Evolutionary conservation across 2,113 vertebrate genomes (phyloP).

Genomic region (Xyliphius kryptos): DNA sequence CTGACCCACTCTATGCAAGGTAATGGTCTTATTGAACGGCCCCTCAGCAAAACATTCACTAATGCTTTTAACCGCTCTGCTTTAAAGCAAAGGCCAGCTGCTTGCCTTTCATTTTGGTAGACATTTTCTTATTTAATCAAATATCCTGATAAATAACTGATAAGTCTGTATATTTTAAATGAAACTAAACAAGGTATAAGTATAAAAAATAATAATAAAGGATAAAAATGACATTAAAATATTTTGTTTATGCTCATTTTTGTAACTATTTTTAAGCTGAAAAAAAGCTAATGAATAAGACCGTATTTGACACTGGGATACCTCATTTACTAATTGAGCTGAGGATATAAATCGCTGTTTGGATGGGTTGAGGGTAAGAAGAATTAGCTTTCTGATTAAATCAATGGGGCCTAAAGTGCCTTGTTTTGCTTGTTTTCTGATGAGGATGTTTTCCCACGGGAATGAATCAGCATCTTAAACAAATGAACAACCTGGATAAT

Average conservation of each 20-base stretch:
- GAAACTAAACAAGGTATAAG: neutral
- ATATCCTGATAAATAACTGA: neutral
- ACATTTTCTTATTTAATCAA: neutral
- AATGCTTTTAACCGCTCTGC: constrained; percentile 18
- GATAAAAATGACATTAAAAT: too few relatives aligned
- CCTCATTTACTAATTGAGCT: constrained; percentile 67
- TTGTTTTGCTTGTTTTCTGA: constrained; percentile 35
- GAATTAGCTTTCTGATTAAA: constrained; percentile 55
- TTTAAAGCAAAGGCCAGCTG: neutral
- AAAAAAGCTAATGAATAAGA: constrained; percentile 37
- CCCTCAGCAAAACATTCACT: constrained; percentile 18
- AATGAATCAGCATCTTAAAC: constrained; percentile 57
- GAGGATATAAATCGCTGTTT: constrained; percentile 61
- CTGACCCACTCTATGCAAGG: constrained; percentile 23
- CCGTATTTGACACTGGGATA: constrained; percentile 41
- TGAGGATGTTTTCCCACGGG: constrained; percentile 40
- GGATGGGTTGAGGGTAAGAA: constrained; percentile 41
- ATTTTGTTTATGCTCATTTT: neutral
- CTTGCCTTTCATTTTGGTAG: neutral
- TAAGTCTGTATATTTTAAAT: neutral
- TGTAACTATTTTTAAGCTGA: neutral
- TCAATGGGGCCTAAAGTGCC: constrained; percentile 54
- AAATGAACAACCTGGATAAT: constrained; percentile 28
- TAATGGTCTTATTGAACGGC: constrained; percentile 35
- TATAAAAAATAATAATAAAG: too few relatives aligned